A percentile compares a stretch with the other conserved stretches of the same genome.
These are phyloP conservation scores for Chinchilla lanigera DNA, from an alignment of 2,113 vertebrate genomes.

Conservation along the genomic window DNA sequence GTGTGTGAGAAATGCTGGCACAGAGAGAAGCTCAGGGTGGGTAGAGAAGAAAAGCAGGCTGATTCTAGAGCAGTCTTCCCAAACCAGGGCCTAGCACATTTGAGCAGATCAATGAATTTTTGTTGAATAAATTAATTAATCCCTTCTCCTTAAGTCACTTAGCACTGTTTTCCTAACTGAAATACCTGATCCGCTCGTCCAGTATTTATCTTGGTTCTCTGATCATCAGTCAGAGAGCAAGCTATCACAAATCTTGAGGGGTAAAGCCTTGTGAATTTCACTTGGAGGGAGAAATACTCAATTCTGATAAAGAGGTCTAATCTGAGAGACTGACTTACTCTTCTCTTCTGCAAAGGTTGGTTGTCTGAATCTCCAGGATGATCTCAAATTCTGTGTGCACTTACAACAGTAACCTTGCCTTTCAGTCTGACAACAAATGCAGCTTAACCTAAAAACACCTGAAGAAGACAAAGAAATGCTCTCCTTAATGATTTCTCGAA, in stretches of 20 bases:
- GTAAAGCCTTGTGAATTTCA: neutral
- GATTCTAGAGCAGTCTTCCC: neutral
- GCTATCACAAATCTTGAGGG: neutral
- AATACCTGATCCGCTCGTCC: neutral
- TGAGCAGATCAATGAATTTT: neutral
- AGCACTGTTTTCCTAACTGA: neutral
- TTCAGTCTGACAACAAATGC: neutral
- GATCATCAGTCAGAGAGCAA: neutral
- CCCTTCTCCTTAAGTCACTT: neutral
- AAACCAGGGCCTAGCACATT: neutral
- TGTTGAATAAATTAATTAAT: neutral
- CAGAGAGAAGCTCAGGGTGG: neutral
- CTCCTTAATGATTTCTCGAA: neutral
- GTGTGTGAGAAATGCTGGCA: neutral
- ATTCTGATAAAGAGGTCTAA: neutral
- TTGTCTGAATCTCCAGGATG: neutral
- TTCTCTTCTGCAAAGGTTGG: neutral
- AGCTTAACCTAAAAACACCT: conserved; percentile 25
- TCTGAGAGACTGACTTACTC: conserved; percentile 14
- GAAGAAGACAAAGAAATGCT: neutral
- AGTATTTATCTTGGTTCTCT: conserved; percentile 1
- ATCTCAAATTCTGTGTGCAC: neutral
- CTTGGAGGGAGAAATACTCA: neutral
- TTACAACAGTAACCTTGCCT: neutral
- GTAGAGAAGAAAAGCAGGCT: neutral